phyloP scores from a whole-genome alignment of 2,113 vertebrate species.

The Fregata magnificens region DNA sequence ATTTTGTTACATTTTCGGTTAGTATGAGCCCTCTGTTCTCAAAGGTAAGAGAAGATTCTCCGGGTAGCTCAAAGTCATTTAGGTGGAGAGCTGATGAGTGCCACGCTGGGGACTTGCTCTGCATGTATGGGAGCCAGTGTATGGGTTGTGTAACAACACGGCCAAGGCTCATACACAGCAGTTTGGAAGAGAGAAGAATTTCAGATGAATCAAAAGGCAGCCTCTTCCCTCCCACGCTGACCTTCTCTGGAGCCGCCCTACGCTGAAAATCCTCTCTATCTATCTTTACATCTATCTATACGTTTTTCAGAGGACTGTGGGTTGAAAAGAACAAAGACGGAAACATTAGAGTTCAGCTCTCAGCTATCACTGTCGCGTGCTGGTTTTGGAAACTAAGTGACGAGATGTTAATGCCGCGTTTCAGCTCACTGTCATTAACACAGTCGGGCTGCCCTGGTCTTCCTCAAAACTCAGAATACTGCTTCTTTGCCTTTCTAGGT shows the following conservation, averaged over 20 bases:
- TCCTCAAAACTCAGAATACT: neutral
- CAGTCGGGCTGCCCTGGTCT: neutral
- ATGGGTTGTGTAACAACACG: accelerated
- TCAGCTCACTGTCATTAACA: neutral
- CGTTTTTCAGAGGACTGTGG: neutral
- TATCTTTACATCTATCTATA: neutral
- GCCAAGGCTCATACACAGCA: neutral
- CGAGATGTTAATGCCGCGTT: neutral
- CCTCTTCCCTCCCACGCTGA: neutral
- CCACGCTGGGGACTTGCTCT: neutral
- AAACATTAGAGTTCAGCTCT: neutral
- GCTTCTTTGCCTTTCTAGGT: neutral
- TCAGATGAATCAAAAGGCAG: neutral
- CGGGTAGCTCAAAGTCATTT: neutral
- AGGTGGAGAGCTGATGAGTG: neutral
- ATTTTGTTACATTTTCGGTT: neutral
- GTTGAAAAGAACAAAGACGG: neutral
- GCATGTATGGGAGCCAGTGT: neutral
- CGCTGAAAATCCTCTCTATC: neutral
- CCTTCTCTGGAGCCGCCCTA: neutral
- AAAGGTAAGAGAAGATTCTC: neutral
- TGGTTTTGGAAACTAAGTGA: neutral
- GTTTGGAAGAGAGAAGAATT: neutral
- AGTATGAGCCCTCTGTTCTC: neutral
- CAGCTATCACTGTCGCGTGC: neutral